These are phyloP conservation scores for Rhagoletis zephyria DNA, from an alignment of 1,140 invertebrate genomes.

Conservation along the genomic window DNA sequence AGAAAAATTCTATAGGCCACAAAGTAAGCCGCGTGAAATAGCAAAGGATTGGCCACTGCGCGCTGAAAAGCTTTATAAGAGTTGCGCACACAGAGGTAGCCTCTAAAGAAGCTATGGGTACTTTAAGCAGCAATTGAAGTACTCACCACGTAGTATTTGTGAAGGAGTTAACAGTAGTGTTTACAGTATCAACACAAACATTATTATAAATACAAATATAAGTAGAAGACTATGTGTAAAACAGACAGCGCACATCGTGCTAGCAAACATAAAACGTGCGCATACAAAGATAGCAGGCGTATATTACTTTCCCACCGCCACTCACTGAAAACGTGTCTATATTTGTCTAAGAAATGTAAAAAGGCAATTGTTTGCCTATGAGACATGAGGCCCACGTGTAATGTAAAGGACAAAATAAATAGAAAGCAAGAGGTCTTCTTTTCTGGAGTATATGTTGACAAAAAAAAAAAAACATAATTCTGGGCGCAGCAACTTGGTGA, in stretches of 20 bases:
- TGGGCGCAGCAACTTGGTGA: neutral
- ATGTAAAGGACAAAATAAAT: neutral
- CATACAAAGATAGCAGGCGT: neutral
- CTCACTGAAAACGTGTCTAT: neutral
- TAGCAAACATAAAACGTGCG: neutral
- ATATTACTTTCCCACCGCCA: too few species aligned
- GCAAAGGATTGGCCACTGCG: neutral
- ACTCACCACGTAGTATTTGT: neutral
- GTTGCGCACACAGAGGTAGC: too few species aligned
- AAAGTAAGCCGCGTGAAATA: neutral
- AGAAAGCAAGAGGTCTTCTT: too few species aligned
- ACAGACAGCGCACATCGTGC: neutral
- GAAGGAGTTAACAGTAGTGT: conserved; percentile 9
- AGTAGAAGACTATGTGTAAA: neutral
- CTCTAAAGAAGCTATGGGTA: too few species aligned
- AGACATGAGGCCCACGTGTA: neutral
- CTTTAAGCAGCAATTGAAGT: neutral
- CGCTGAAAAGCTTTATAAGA: too few species aligned
- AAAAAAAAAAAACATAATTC: neutral
- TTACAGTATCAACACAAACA: neutral
- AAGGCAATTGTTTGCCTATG: conserved; percentile 19
- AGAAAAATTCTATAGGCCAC: too few species aligned
- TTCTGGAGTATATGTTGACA: neutral
- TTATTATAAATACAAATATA: neutral
- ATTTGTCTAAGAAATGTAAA: conserved; percentile 36